phyloP scores from a whole-genome alignment of 2,888 invertebrate genomes.

The Dryococelus australis region DNA sequence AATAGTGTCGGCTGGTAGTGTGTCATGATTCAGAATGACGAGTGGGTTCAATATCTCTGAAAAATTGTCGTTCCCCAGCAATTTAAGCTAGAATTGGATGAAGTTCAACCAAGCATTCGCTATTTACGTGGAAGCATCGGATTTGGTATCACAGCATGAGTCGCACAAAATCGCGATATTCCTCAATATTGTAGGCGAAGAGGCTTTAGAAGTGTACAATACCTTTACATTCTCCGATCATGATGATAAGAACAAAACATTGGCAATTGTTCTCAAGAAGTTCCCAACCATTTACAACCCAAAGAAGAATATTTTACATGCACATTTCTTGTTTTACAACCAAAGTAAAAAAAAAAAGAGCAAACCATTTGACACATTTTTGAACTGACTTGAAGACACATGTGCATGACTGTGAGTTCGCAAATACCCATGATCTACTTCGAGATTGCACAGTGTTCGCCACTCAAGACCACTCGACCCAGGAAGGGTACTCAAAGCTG shows the following conservation, averaged over 20 bases:
- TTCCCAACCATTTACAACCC: background rate
- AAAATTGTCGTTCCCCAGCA: too few relatives aligned
- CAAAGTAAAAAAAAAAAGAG: background rate
- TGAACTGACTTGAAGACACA: background rate
- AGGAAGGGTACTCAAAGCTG: background rate
- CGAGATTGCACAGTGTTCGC: background rate
- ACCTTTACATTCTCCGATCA: background rate
- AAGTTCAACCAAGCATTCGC: background rate
- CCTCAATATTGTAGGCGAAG: background rate
- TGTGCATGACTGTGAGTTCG: background rate
- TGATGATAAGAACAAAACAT: background rate
- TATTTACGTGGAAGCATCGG: background rate
- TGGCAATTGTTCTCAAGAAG: background rate
- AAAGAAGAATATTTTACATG: too few relatives aligned
- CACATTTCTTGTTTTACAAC: conserved; percentile 11
- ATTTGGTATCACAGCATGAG: too few relatives aligned
- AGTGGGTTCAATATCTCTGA: too few relatives aligned
- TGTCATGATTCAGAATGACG: too few relatives aligned
- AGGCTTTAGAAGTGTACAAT: background rate
- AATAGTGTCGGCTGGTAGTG: too few relatives aligned
- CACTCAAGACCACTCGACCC: too few relatives aligned
- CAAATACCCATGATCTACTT: background rate
- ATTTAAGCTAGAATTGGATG: background rate
- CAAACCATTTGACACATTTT: background rate
- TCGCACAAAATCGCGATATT: too few relatives aligned